phyloP scores from a whole-genome alignment of 2,888 invertebrate genomes.

The Melinopterus prodromus region DNA sequence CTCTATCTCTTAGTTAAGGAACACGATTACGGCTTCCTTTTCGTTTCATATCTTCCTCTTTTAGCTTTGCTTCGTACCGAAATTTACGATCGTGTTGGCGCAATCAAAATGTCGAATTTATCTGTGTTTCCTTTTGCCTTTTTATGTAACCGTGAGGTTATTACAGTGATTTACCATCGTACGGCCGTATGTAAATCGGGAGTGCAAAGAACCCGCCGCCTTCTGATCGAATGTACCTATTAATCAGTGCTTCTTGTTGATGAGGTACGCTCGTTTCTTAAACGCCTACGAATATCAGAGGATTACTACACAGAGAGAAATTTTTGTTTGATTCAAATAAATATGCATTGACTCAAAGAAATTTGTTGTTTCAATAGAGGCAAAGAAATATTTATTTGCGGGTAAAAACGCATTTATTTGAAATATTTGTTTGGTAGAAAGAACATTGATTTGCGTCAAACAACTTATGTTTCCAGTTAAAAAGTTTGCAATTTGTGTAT shows the following conservation, averaged over 20 bases:
- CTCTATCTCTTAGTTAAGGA: background rate
- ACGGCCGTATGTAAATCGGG: background rate
- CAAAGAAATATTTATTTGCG: too few species aligned
- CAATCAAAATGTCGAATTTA: background rate
- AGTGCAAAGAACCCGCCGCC: slow-evolving; percentile 15
- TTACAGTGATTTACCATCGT: background rate
- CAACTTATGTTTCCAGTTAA: too few species aligned
- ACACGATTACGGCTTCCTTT: background rate
- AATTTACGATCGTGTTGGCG: background rate
- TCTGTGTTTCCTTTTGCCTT: background rate
- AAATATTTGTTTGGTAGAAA: too few species aligned
- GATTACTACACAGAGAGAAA: too few species aligned
- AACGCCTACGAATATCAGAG: slow-evolving; percentile 8
- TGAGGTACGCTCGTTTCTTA: slow-evolving; percentile 6
- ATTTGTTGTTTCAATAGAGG: too few species aligned
- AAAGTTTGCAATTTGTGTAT: too few species aligned
- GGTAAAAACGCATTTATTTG: too few species aligned
- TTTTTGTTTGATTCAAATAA: too few species aligned
- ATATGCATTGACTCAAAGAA: too few species aligned
- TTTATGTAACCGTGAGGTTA: background rate
- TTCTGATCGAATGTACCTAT: slow-evolving; percentile 14
- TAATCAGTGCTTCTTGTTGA: slow-evolving; percentile 19
- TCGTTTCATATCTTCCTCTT: background rate
- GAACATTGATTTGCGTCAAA: too few species aligned
- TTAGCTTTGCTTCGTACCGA: background rate